phyloP scores from a whole-genome alignment of 2,797 vertebrate species.

The Poeciliopsis infans region DNA sequence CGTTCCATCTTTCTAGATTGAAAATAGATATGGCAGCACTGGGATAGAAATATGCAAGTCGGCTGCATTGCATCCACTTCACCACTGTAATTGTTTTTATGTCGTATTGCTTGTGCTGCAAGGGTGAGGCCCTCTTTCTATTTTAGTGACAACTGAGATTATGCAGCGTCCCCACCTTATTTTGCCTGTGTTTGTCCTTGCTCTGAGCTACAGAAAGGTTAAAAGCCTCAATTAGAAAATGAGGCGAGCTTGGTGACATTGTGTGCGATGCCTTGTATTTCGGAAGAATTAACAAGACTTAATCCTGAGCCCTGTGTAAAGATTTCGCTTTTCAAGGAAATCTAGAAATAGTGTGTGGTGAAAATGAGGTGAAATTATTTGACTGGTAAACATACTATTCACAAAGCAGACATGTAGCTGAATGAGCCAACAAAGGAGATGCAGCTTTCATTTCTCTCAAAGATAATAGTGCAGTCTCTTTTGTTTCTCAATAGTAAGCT shows the following conservation, averaged over 20 bases:
- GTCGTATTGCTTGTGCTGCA: conserved; percentile 30
- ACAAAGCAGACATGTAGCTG: conserved; percentile 27
- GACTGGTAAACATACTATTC: conserved; percentile 28
- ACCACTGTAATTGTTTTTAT: conserved; percentile 43
- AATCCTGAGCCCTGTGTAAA: conserved; percentile 29
- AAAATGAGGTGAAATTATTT: conserved; percentile 20
- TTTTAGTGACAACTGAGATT: conserved; percentile 55
- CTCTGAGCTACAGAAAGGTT: conserved; percentile 64
- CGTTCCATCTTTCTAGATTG: conserved; percentile 59
- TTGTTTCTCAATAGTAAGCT: conserved; percentile 14
- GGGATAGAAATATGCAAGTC: conserved; percentile 44
- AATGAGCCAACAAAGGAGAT: conserved; percentile 11
- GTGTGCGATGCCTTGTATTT: conserved; percentile 43
- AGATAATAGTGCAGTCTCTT: conserved; percentile 17
- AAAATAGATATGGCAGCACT: conserved; percentile 59
- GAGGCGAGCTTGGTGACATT: conserved; percentile 50
- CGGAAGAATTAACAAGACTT: conserved; percentile 51
- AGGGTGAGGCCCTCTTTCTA: conserved; percentile 52
- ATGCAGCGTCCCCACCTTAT: conserved; percentile 39
- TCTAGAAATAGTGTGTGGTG: background rate
- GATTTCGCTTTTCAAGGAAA: conserved; percentile 24
- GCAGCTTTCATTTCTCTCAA: background rate
- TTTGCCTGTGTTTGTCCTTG: conserved; percentile 61
- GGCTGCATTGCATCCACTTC: conserved; percentile 37
- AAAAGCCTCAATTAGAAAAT: conserved; percentile 70